phyloP scores from a whole-genome alignment of 2,888 invertebrate species.

The Caenorhabditis panamensis region DNA sequence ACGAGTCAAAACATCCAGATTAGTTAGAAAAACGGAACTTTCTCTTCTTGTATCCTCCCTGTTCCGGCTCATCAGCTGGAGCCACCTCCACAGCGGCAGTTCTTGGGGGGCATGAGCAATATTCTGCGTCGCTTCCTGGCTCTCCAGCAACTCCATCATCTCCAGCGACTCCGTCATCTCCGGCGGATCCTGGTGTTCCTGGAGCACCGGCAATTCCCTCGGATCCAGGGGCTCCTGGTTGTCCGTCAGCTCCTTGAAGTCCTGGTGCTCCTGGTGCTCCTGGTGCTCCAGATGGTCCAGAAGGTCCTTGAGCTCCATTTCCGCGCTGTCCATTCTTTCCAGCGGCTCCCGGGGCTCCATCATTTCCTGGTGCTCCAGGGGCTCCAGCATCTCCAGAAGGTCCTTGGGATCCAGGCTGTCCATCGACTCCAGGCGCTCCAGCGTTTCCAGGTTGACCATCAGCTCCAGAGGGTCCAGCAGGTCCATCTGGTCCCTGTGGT shows the following conservation, averaged over 20 bases:
- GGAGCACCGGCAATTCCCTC: slow-evolving; percentile 45
- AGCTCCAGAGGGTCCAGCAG: slow-evolving; percentile 44
- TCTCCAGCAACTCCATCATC: slow-evolving; percentile 39
- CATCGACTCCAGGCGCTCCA: slow-evolving; percentile 23
- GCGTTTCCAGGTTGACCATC: slow-evolving; percentile 49
- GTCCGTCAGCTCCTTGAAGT: slow-evolving; percentile 21
- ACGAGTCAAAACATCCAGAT: not conserved
- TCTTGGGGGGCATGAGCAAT: slow-evolving; percentile 51
- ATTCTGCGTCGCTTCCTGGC: slow-evolving; percentile 44
- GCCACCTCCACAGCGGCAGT: slow-evolving; percentile 49
- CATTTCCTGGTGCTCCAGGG: slow-evolving; percentile 34
- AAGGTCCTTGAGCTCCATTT: slow-evolving; percentile 32
- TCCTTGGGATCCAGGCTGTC: slow-evolving; percentile 40
- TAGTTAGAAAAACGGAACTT: slow-evolving; percentile 50
- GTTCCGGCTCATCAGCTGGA: slow-evolving; percentile 19
- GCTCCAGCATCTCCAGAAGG: slow-evolving; percentile 43
- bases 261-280: slow-evolving; percentile 42
- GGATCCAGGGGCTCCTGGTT: slow-evolving; percentile 34
- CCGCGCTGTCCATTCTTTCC: slow-evolving; percentile 48
- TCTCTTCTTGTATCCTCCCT: slow-evolving; percentile 26
- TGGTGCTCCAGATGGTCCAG: slow-evolving; percentile 45
- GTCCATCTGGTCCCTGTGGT: slow-evolving; percentile 60
- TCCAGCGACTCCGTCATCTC: slow-evolving; percentile 41
- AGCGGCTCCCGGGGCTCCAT: slow-evolving; percentile 27
- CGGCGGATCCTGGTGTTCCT: slow-evolving; percentile 40